A percentile compares a stretch with the other conserved stretches of the same genome.
phyloP scores from a whole-genome alignment of 92 coral and sea anemone genomes.

The Montipora capitata region DNA sequence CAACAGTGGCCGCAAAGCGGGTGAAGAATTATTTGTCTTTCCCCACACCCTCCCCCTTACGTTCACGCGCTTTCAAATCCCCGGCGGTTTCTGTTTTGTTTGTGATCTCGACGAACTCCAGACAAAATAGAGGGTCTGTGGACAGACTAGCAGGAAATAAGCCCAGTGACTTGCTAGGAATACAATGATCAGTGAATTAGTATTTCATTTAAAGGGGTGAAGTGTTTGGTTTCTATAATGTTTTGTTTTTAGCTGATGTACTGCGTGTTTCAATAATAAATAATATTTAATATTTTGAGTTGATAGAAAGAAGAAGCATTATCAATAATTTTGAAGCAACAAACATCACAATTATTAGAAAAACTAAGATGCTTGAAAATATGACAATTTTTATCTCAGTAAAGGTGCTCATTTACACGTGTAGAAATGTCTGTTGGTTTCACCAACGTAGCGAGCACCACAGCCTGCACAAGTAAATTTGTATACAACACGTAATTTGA shows the following conservation, averaged over 20 bases:
- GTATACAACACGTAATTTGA: too few relatives aligned
- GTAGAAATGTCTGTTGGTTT: too few relatives aligned
- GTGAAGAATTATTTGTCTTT: not conserved
- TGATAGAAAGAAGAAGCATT: too few relatives aligned
- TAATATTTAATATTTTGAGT: too few relatives aligned
- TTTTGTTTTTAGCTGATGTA: slow-evolving; percentile 17
- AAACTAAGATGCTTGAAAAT: too few relatives aligned
- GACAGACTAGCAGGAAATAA: slow-evolving; percentile 18
- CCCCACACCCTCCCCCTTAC: slow-evolving; percentile 12
- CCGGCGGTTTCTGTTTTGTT: slow-evolving; percentile 9
- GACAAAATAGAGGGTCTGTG: slow-evolving; percentile 12
- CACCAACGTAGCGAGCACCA: too few relatives aligned
- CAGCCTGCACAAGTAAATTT: too few relatives aligned
- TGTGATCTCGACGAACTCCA: slow-evolving; percentile 17
- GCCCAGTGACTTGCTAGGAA: slow-evolving; percentile 14
- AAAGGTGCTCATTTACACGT: too few relatives aligned
- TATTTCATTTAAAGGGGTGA: slow-evolving; percentile 6
- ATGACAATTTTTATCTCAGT: too few relatives aligned
- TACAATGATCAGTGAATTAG: slow-evolving; percentile 6
- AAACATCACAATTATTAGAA: too few relatives aligned
- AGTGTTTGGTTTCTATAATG: slow-evolving; percentile 20
- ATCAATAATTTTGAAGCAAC: too few relatives aligned
- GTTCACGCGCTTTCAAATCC: slow-evolving; percentile 13
- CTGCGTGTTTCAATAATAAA: slow-evolving; percentile 19
- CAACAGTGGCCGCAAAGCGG: not conserved